Base-by-base conservation (phyloP, 2,113 vertebrate genomes). In the Terrapene triunguis region DNA sequence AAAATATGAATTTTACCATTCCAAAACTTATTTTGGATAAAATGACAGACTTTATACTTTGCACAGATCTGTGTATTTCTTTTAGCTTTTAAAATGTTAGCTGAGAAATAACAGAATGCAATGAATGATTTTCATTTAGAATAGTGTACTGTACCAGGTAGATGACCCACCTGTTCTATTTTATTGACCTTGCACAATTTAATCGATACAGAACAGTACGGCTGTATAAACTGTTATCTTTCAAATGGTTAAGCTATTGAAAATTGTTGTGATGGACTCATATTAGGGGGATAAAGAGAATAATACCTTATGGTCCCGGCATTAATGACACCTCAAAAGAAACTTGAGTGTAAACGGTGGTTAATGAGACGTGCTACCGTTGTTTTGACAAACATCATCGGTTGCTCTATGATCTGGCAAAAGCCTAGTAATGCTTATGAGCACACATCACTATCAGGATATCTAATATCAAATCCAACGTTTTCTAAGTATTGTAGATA, bases 361-460 rank as follows among this genome's bases (percentile, higher is more conserved):
- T 79, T 81, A 96, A 92, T 44, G 54, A 89, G 90, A 4, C 27
- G 27, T 2, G 24, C 8, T 90, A 62, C 79, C 24, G 9, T 80
- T 82, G n/a, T 62, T 94, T 44, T 92, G 50, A 74, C 62, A 62
- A 88, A 65, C 72, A 87, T 82, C 82, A 92, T 0, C 57, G 57
- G 69, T 92, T 95, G 82, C 35, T 84, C 91, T 85, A 84, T 32
- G 38, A 54, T 24, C 38, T 5, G 62, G 57, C 82, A 89, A 92
- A 94, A 89, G 50, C 19, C 80, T 50, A 87, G 4, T 42, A 91
- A 14, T 79, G 79, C 81, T 85, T 51, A 91, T 5, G 88, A 87
- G 89, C 38, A 82, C n/a, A 72, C 79, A 91, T 29, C 38, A 57
- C 57, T 78, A 92, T 87, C 82, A 97, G 62, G 57, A 91, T 65